A percentile compares a stretch with the other conserved stretches of the same genome.
Evolutionary conservation across 2,888 invertebrate species (phyloP).

Genomic region (Gibbula magus): DNA sequence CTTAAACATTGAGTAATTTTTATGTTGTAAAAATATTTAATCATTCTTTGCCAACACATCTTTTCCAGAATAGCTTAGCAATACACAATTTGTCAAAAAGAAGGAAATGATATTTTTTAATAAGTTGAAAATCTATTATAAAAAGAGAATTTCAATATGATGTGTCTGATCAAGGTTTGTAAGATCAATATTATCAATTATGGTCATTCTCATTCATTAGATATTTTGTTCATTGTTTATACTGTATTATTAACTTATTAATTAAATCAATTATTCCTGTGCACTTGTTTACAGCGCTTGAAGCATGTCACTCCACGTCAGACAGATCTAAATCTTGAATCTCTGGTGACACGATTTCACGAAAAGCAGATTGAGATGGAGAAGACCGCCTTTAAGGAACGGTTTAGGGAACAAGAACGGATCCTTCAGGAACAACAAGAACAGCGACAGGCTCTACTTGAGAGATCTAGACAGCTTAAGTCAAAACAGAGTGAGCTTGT

Average conservation of each 20-base stretch:
- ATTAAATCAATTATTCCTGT: not conserved
- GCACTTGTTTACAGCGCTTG: constrained; percentile 61
- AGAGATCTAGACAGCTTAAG: constrained; percentile 63
- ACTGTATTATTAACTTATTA: not conserved
- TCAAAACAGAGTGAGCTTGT: constrained; percentile 72
- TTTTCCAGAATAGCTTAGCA: too few species aligned
- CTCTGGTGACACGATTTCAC: constrained; percentile 69
- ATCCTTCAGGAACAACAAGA: constrained; percentile 63
- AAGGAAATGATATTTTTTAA: too few species aligned
- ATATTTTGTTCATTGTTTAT: not conserved
- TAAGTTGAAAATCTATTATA: too few species aligned
- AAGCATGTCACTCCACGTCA: constrained; percentile 74
- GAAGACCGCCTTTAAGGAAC: constrained; percentile 68
- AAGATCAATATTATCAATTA: too few species aligned
- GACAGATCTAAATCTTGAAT: constrained; percentile 71
- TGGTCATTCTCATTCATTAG: too few species aligned
- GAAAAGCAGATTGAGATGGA: constrained; percentile 73
- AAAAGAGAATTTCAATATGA: too few species aligned
- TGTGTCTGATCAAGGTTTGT: too few species aligned
- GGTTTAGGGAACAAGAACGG: constrained; percentile 69
- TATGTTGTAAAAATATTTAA: too few species aligned
- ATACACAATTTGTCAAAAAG: too few species aligned
- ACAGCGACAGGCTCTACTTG: constrained; percentile 64
- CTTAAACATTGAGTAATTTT: too few species aligned
- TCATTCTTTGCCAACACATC: too few species aligned